A percentile compares a stretch with the other conserved stretches of the same genome.
Conservation (phyloP, 2,113 vertebrate genomes). For the Aldabrachelys gigantea region DNA sequence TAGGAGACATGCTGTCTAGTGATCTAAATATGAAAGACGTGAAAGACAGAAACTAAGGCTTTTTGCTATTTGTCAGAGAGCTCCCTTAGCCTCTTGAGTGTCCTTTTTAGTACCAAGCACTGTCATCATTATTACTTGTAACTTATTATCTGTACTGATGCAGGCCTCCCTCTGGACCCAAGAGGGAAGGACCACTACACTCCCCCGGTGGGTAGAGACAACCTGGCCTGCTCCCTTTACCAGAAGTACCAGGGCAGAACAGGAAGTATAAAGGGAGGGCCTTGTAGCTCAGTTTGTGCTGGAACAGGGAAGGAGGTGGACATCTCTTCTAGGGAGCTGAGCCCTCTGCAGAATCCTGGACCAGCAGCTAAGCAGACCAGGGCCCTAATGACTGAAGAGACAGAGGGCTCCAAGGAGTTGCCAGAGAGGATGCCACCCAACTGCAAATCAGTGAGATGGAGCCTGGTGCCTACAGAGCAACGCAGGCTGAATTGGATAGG, state of each 20-base stretch:
- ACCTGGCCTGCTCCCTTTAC: not conserved
- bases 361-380: not conserved
- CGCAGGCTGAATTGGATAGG: not conserved
- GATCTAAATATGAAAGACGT: not conserved
- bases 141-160: not conserved
- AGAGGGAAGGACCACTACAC: not conserved
- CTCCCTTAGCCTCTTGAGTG: not conserved
- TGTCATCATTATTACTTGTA: constrained; percentile 22
- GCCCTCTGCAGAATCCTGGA: not conserved
- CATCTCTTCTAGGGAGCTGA: not conserved
- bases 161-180: not conserved
- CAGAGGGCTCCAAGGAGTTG: not conserved
- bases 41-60: constrained; percentile 6
- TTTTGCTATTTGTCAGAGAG: not conserved
- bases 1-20: constrained; percentile 5
- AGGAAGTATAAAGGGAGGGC: not conserved
- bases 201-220: not conserved
- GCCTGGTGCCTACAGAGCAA: not conserved
- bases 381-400: not conserved
- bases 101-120: not conserved
- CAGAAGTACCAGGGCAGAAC: not conserved
- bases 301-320: not conserved
- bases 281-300: not conserved
- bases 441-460: not conserved
- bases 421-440: not conserved